Evolutionary conservation across 2,797 vertebrate species (phyloP).

Genomic region (Setipinna tenuifilis): DNA sequence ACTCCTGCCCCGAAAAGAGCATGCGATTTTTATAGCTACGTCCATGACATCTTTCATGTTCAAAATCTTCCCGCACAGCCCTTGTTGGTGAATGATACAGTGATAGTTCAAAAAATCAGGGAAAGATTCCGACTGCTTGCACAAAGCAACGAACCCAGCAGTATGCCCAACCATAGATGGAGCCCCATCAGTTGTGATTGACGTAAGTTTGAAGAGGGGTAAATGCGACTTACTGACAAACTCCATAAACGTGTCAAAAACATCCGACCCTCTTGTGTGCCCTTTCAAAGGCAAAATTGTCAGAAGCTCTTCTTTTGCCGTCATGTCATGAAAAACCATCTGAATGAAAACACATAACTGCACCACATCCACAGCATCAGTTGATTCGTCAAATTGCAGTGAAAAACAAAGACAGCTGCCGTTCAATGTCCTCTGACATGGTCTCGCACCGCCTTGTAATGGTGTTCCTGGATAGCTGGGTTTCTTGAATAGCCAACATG

Average conservation of each 20-base stretch:
- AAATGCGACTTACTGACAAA: conserved; percentile 36
- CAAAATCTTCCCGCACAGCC: no score
- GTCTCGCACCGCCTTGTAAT: conserved; percentile 30
- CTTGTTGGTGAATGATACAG: no score
- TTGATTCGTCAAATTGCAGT: conserved; percentile 29
- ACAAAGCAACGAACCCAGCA: no score
- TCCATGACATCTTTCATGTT: no score
- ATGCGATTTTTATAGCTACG: no score
- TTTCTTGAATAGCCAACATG: not conserved
- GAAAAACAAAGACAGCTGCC: conserved; percentile 37
- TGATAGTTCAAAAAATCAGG: no score
- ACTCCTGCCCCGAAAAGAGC: no score
- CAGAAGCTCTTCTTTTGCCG: conserved; percentile 38
- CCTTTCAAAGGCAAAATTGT: conserved; percentile 32
- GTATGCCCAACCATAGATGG: no score
- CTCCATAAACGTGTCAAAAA: conserved; percentile 43
- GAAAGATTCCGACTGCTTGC: no score
- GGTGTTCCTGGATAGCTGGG: conserved; percentile 31
- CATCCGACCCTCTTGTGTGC: conserved; percentile 28
- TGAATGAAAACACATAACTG: conserved; percentile 35
- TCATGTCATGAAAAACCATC: conserved; percentile 41
- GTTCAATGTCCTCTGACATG: not conserved
- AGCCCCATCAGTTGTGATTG: no score
- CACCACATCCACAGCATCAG: conserved; percentile 30
- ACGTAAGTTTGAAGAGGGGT: conserved; percentile 38